Conservation (phyloP, 2,797 vertebrate species). For the Galaxias olidus region DNA sequence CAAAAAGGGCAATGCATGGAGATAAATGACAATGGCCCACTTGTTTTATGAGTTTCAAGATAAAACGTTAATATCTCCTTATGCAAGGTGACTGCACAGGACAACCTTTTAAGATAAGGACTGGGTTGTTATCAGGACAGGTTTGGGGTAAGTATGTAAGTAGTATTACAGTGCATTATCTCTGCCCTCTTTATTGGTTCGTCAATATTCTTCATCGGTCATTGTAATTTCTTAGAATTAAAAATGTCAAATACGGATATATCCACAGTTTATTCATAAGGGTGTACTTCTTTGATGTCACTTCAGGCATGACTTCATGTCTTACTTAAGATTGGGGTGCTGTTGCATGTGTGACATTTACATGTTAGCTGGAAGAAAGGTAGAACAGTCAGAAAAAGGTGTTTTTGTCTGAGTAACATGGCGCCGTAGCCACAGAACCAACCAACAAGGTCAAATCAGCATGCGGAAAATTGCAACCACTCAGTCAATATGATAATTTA, state of each 20-base stretch:
- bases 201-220: not conserved
- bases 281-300: too few species aligned
- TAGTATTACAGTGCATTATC: not conserved
- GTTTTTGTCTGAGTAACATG: conserved; percentile 4
- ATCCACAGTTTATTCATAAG: too few species aligned
- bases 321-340: not conserved
- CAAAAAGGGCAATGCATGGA: not conserved
- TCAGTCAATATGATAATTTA: too few species aligned
- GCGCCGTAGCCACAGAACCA: not conserved
- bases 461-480: not conserved
- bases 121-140: not conserved
- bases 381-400: not conserved
- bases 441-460: not conserved
- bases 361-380: not conserved
- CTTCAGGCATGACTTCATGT: too few species aligned
- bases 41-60: not conserved
- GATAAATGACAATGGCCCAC: conserved; percentile 1
- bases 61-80: too few species aligned
- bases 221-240: too few species aligned
- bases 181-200: not conserved
- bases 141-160: not conserved
- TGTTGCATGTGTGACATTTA: not conserved
- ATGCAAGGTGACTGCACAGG: not conserved
- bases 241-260: too few species aligned
- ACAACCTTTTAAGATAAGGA: not conserved